Percentiles rank a stretch among this genome's conserved stretches.
Evolutionary conservation across 2,888 invertebrate genomes (phyloP).

Genomic region (Gymnosoma rotundatum): DNA sequence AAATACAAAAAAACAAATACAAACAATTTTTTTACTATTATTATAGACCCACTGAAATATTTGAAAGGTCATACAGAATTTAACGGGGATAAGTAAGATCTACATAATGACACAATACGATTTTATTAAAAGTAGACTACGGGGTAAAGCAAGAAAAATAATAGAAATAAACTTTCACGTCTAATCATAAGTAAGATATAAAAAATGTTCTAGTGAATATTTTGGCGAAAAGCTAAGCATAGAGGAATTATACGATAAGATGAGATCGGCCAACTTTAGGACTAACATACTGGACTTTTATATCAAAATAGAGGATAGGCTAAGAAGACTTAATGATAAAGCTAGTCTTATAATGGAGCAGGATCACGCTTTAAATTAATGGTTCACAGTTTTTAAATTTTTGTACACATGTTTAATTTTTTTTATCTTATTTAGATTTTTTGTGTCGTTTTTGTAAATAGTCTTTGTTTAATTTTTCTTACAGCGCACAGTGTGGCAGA

Average conservation of each 20-base stretch:
- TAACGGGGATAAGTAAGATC: slow-evolving; percentile 39
- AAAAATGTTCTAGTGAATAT: slow-evolving; percentile 63
- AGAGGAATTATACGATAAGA: slow-evolving; percentile 61
- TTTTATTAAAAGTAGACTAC: slow-evolving; percentile 62
- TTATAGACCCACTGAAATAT: slow-evolving; percentile 24
- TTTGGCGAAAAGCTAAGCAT: slow-evolving; percentile 63
- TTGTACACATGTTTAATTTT: too few relatives aligned
- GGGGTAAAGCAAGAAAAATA: slow-evolving; percentile 66
- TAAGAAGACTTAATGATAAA: slow-evolving; percentile 65
- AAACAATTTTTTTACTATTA: too few relatives aligned
- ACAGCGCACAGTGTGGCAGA: too few relatives aligned
- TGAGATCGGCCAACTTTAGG: slow-evolving; percentile 57
- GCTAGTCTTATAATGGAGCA: slow-evolving; percentile 30
- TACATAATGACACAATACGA: slow-evolving; percentile 53
- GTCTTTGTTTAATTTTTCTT: too few relatives aligned
- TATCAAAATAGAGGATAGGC: slow-evolving; percentile 60
- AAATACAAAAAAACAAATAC: too few relatives aligned
- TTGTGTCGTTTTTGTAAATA: too few relatives aligned
- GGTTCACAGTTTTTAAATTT: too few relatives aligned
- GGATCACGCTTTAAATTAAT: too few relatives aligned
- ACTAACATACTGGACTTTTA: slow-evolving; percentile 62
- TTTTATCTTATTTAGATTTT: too few relatives aligned
- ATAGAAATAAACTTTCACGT: too few relatives aligned
- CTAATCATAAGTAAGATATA: slow-evolving; percentile 58
- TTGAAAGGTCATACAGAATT: slow-evolving; percentile 52